Base-by-base conservation (phyloP, 2,797 vertebrate genomes). In the Enoplosus armatus region DNA sequence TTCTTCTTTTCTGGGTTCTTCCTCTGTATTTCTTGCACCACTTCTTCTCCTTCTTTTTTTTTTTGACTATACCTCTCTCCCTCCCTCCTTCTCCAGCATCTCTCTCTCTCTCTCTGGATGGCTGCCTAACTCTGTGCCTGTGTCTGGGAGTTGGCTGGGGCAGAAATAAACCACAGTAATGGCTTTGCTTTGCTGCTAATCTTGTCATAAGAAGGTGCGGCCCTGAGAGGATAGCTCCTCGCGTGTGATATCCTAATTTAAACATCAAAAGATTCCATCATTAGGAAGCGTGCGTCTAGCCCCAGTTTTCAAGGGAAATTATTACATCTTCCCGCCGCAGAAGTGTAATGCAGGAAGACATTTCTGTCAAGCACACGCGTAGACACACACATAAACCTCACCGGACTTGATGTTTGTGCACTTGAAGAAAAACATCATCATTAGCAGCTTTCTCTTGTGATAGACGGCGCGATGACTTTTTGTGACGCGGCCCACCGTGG, bases 181-280 rank as follows among this genome's bases (percentile, higher is more conserved):
- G 91, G 92, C 87, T 94, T 92, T 94, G 90, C 93, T 89, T 93
- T 93, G 89, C 93, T 90, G 90, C 93, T 95, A 94, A 94, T 94
- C 92, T 92, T 92, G 93, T 94, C 93, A 92, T 92, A 88, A 93
- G 94, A 94, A 93, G 93, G 92, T 94, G 92, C 88, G 82, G 91
- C 92, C 93, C 90, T 89, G 88, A 59, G 92, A 94, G 93, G 91
- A 95, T 91, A 80, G 92, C 92, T 94, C 88, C 85, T 89, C 85
- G 80, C 58, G 76, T 93, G 92, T 93, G 94, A 95, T 94, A 94
- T 94, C 93, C 93, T 94, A 93, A 95, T 95, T 95, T 95, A 95
- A 94, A 95, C 94, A 95, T 95, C 94, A 95, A 95, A 94, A 92
- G 93, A 93, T 90, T 86, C 89, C 92, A 91, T 95, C 94, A 92